Evolutionary conservation across 1,140 invertebrate genomes (phyloP).

Genomic region (Eciton burchellii): DNA sequence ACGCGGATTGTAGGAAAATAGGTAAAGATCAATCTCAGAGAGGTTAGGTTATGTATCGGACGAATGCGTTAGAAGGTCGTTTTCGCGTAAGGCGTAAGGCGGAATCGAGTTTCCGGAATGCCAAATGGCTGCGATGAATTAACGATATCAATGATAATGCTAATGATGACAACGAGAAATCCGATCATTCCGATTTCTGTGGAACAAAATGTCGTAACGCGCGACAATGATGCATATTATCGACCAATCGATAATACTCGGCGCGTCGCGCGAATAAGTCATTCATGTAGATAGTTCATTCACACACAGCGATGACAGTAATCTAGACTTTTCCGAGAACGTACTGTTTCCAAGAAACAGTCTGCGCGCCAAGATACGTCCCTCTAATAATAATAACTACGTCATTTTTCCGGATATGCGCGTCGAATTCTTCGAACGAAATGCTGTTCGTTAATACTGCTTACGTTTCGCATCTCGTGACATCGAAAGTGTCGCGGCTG

Average conservation of each 20-base stretch:
- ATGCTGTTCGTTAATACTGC: not conserved
- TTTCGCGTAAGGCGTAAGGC: too few relatives aligned
- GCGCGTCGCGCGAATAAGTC: not conserved
- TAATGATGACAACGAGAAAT: too few relatives aligned
- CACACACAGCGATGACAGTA: not conserved
- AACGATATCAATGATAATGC: too few relatives aligned
- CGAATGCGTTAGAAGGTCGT: too few relatives aligned
- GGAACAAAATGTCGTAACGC: not conserved
- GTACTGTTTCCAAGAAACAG: not conserved
- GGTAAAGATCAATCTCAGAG: too few relatives aligned
- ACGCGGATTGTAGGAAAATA: too few relatives aligned
- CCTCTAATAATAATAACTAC: conserved; percentile 48
- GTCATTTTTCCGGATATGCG: conserved; percentile 45
- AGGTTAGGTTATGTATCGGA: too few relatives aligned
- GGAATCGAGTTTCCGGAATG: too few relatives aligned
- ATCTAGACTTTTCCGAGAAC: conserved; percentile 8
- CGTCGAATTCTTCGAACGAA: conserved; percentile 2
- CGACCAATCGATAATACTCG: not conserved
- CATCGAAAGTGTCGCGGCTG: conserved; percentile 23
- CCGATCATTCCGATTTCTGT: too few relatives aligned
- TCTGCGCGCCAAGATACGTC: conserved; percentile 8
- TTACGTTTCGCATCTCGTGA: conserved; percentile 28
- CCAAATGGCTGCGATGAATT: too few relatives aligned
- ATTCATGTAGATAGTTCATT: conserved; percentile 12
- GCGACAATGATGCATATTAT: not conserved